These are phyloP conservation scores for Halichoerus grypus DNA, from an alignment of 2,113 vertebrate species.

Conservation along the genomic window DNA sequence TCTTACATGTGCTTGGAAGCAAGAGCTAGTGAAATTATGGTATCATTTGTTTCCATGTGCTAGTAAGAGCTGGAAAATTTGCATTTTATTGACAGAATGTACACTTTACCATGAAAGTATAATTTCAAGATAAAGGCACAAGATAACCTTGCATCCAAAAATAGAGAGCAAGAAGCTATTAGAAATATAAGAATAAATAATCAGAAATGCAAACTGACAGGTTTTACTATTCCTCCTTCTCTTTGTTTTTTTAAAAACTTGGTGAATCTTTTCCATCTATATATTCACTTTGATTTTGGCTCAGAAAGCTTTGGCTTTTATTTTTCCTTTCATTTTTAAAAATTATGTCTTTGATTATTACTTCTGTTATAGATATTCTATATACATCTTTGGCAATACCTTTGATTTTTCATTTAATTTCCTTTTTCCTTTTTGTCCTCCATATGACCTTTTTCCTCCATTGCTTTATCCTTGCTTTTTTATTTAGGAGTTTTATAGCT, in stretches of 20 bases:
- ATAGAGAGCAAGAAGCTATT: not conserved
- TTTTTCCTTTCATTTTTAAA: not conserved
- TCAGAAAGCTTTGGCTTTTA: slow-evolving; percentile 26
- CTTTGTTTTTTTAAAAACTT: not conserved
- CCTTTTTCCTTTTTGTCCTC: not conserved
- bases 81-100: not conserved
- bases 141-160: slow-evolving; percentile 32
- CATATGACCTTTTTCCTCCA: not conserved
- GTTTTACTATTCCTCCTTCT: not conserved
- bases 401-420: slow-evolving; percentile 11
- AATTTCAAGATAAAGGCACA: not conserved
- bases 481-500: not conserved
- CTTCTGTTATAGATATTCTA: not conserved
- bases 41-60: not conserved
- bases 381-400: not conserved
- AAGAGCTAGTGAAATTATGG: not conserved
- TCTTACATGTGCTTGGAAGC: too few species aligned
- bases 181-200: slow-evolving; percentile 4
- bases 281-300: not conserved
- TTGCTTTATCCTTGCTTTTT: slow-evolving; percentile 1
- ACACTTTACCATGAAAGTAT: not conserved
- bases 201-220: not conserved
- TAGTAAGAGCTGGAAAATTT: not conserved
- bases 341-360: not conserved
- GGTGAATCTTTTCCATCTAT: not conserved